Evolutionary conservation across 2,113 vertebrate genomes (phyloP), one percentile per base, ranked within the genome.

Genomic region (Saguinus midas): DNA sequence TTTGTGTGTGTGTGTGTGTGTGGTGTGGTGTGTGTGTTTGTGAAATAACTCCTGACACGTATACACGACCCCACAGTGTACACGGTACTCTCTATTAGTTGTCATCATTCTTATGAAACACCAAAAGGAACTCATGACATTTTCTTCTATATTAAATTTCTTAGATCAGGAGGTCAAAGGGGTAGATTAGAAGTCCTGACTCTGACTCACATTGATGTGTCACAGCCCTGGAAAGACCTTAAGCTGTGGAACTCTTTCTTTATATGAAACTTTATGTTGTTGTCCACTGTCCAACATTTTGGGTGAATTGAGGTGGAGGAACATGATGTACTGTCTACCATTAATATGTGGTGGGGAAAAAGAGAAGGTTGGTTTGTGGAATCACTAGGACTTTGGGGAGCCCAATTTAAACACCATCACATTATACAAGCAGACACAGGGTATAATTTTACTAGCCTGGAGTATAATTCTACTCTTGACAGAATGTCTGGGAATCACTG

Each of bases 401-500:
- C 43, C 72, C 17, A 55, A 73, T 84, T 96, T 97, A 96, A 92
- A 93, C 92, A 90, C 21, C 21, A 76, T 16, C 7, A 14, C 64
- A 52, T 93, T 90, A 91, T 45, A 95, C 43, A 82, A 90, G 48
- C 29, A 92, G 73, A 73, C 55, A 32, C 4, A 90, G 87, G 75
- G 83, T 96, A 72, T 96, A 92, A 95, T 96, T 97, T 93, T 86
- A 89, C 86, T 79, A 92, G 48, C 50, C 35, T 18, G 80, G 87
- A 75, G 61, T 94, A 64, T 87, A 96, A 97, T 93, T 96, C 84
- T 11, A 61, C 80, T 79, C 68, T 86, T 76, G 88, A 93, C 89
- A 97, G 91, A 96, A 75, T 58, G 76, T 90, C 75, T 97, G 80
- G 68, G 87, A 95, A 95, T 92, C 37, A 81, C 80, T 94, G 68